These are phyloP conservation scores for Aphidius colemani DNA, from an alignment of 2,888 invertebrate genomes.

Conservation along the genomic window DNA sequence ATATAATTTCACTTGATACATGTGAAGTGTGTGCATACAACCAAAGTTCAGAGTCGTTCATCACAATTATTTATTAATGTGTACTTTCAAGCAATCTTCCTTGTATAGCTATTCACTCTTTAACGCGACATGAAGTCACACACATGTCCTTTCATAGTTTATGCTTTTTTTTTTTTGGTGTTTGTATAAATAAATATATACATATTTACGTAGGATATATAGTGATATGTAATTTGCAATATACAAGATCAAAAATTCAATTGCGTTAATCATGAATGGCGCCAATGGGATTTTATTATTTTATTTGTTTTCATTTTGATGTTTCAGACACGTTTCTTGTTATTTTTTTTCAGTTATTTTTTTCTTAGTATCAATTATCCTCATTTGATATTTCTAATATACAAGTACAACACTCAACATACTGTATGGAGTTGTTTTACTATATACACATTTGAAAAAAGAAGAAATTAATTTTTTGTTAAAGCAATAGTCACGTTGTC, in stretches of 20 bases:
- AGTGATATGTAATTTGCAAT: too few relatives aligned
- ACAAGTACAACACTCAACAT: too few relatives aligned
- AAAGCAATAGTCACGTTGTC: constrained; percentile 3
- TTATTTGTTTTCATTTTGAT: too few relatives aligned
- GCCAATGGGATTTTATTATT: too few relatives aligned
- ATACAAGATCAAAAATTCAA: too few relatives aligned
- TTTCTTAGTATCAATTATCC: too few relatives aligned
- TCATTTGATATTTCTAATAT: too few relatives aligned
- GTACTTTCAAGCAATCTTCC: constrained; percentile 10
- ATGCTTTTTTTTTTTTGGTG: not conserved
- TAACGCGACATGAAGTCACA: constrained; percentile 15
- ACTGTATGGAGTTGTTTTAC: not conserved
- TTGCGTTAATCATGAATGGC: too few relatives aligned
- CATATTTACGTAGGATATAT: not conserved
- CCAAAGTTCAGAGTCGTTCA: constrained; percentile 9
- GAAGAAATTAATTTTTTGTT: too few relatives aligned
- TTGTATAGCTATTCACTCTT: constrained; percentile 18
- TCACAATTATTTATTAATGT: constrained; percentile 22
- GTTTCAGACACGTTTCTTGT: too few relatives aligned
- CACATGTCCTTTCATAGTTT: constrained; percentile 13
- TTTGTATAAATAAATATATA: not conserved
- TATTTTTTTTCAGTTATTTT: too few relatives aligned
- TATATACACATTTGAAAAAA: constrained; percentile 4
- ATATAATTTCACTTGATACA: too few relatives aligned
- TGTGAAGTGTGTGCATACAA: not conserved